phyloP scores from a whole-genome alignment of 2,888 invertebrate genomes.

The Leptinotarsa rubiginosa region DNA sequence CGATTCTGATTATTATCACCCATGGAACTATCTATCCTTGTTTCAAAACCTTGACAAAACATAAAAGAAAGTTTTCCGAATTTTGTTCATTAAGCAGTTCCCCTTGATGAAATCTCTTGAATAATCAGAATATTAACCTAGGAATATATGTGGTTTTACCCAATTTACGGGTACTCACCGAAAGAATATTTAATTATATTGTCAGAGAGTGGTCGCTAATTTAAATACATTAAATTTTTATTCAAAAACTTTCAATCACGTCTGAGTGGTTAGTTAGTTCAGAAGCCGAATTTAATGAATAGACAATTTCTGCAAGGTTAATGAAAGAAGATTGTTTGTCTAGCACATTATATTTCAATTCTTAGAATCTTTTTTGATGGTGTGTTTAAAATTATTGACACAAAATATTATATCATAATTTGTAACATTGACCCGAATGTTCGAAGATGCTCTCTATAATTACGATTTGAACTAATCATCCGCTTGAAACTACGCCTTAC shows the following conservation, averaged over 20 bases:
- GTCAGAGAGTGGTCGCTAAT: constrained; percentile 17
- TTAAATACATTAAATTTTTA: constrained; percentile 27
- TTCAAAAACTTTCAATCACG: constrained; percentile 32
- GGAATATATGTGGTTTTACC: background rate
- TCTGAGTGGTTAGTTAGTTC: constrained; percentile 22
- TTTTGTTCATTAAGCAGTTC: background rate
- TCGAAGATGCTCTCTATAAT: constrained; percentile 1
- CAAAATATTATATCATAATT: background rate
- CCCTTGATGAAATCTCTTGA: background rate
- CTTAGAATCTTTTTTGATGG: background rate
- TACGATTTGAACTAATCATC: background rate
- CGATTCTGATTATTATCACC: too few species aligned
- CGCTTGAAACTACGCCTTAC: background rate
- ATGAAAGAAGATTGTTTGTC: constrained; percentile 9
- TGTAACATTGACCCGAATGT: constrained; percentile 4
- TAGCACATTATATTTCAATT: background rate
- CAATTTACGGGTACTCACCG: constrained; percentile 1
- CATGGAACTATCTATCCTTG: too few species aligned
- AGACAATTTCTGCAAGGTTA: constrained; percentile 8
- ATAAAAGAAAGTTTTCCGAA: background rate
- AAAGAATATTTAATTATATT: constrained; percentile 8
- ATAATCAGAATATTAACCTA: background rate
- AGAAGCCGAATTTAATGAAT: constrained; percentile 17
- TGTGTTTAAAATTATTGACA: background rate
- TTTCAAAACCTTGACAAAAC: too few species aligned